Evolutionary conservation across 2,888 invertebrate species (phyloP).

Genomic region (Campoplex capitator): DNA sequence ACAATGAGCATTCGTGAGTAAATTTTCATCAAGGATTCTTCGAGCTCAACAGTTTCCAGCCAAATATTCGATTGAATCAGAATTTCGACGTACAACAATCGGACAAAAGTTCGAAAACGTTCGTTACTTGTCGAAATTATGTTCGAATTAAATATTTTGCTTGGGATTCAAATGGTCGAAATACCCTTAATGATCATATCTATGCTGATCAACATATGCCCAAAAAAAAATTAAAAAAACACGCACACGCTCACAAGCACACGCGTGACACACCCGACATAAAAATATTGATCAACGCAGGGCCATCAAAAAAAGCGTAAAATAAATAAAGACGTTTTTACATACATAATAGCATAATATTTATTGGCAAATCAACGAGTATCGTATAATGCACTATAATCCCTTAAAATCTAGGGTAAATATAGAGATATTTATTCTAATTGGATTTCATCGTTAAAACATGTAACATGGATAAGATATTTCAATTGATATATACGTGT

Average conservation of each 20-base stretch:
- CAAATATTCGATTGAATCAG: background rate
- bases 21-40: background rate
- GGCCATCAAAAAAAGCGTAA: conserved; percentile 79
- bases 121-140: background rate
- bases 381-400: conserved; percentile 81
- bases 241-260: conserved; percentile 6
- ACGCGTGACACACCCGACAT: background rate
- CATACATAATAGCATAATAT: conserved; percentile 83
- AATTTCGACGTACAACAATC: background rate
- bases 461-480: conserved; percentile 60
- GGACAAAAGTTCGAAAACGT: background rate
- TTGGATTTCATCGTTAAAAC: conserved; percentile 55
- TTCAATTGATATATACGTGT: conserved; percentile 63
- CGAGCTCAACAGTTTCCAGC: background rate
- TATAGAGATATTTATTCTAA: conserved; percentile 68
- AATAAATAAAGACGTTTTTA: conserved; percentile 82
- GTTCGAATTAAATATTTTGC: background rate
- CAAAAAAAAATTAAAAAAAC: background rate
- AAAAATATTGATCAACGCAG: conserved; percentile 70
- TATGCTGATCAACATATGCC: conserved; percentile 24
- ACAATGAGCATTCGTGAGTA: conserved; percentile 41
- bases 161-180: background rate
- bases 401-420: conserved; percentile 78
- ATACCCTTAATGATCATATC: background rate
- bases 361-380: conserved; percentile 83